Conservation (phyloP, 2,113 vertebrate species). For the Sakesphorus luctuosus region DNA sequence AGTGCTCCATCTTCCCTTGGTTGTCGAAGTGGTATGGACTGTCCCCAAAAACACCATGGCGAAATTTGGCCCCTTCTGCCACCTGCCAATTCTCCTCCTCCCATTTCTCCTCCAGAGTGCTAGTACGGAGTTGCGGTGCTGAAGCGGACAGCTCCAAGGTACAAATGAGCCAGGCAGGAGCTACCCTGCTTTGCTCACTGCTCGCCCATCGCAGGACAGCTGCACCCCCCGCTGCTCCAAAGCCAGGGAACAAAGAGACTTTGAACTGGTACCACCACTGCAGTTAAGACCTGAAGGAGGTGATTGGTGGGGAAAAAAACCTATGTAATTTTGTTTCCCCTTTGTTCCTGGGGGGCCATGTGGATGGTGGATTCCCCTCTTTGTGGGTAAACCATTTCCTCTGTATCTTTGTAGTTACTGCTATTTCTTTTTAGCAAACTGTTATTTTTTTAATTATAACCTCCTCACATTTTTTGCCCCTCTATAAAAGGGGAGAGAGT, state of each 20-base stretch:
- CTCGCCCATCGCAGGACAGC: not conserved
- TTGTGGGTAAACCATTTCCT: not conserved
- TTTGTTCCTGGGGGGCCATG: not conserved
- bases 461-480: not conserved
- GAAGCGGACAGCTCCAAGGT: not conserved
- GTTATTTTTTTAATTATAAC: not conserved
- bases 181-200: not conserved
- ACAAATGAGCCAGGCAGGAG: not conserved
- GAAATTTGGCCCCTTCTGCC: not conserved
- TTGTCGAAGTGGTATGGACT: not conserved
- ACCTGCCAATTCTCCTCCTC: not conserved
- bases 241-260: not conserved
- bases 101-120: not conserved
- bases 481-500: not conserved
- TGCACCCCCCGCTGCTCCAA: not conserved
- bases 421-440: not conserved
- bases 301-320: too few species aligned
- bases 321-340: not conserved
- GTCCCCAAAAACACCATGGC: not conserved
- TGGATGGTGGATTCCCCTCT: not conserved
- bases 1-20: not conserved
- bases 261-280: not conserved
- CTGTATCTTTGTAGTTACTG: not conserved
- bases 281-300: not conserved
- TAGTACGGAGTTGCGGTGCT: not conserved